phyloP scores from a whole-genome alignment of 2,113 vertebrate genomes.

The Cichladusa arquata region DNA sequence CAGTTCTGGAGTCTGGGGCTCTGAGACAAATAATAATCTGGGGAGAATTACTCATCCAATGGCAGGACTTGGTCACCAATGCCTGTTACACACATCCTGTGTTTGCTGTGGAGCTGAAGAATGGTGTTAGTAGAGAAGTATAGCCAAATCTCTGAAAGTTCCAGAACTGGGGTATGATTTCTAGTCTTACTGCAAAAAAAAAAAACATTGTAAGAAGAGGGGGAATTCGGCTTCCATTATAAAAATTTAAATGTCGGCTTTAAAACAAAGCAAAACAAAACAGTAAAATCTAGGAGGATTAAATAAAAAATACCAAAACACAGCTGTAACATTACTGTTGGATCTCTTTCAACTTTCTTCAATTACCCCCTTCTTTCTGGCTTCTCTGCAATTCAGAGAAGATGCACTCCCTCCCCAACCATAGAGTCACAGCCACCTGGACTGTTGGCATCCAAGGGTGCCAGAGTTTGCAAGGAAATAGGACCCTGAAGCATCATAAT shows the following conservation, averaged over 20 bases:
- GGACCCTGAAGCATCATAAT: neutral
- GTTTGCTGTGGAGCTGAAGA: neutral
- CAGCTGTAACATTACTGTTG: neutral
- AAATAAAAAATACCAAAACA: neutral
- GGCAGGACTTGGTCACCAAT: neutral
- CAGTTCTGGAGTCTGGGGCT: neutral
- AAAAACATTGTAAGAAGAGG: neutral
- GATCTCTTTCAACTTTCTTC: neutral
- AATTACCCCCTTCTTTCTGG: neutral
- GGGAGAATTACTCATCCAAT: neutral
- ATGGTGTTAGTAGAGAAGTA: rapidly evolving
- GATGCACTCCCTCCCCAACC: neutral
- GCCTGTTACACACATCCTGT: neutral
- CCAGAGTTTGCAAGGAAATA: neutral
- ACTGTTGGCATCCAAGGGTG: neutral
- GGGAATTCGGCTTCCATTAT: neutral
- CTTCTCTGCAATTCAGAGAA: neutral
- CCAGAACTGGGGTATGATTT: neutral
- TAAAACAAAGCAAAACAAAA: neutral
- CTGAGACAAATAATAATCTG: neutral
- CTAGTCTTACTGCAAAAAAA: neutral
- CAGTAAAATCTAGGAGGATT: neutral
- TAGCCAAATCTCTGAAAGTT: neutral
- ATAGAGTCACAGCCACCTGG: neutral
- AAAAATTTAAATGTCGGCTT: neutral